These are phyloP conservation scores for Sialis lutaria DNA, from an alignment of 2,888 invertebrate species.

Conservation along the genomic window DNA sequence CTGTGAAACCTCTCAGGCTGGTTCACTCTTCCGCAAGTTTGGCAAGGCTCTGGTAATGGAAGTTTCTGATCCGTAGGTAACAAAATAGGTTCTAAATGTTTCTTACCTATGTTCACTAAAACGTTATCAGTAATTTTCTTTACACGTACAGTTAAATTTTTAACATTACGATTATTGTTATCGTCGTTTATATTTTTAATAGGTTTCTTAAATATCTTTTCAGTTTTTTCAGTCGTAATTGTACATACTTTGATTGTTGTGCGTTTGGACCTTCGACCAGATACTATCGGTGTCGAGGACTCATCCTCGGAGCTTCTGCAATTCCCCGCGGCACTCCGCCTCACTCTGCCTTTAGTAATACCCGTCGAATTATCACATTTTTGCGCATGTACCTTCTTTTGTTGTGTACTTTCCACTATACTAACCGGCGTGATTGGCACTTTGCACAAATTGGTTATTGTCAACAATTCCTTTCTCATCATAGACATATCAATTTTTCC, in stretches of 20 bases:
- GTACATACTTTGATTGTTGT: too few species aligned
- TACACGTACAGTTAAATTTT: not conserved
- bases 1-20: conserved; percentile 48
- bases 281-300: not conserved
- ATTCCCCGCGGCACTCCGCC: not conserved
- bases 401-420: not conserved
- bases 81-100: not conserved
- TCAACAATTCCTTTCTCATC: conserved; percentile 31
- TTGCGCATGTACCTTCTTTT: not conserved
- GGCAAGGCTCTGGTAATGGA: conserved; percentile 34
- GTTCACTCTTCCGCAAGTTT: conserved; percentile 46
- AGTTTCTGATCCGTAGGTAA: not conserved
- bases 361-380: not conserved
- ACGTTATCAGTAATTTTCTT: not conserved
- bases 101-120: not conserved
- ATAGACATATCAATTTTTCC: conserved; percentile 38
- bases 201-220: not conserved
- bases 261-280: not conserved
- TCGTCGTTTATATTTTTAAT: not conserved
- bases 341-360: not conserved
- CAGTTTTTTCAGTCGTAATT: not conserved
- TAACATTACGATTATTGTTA: not conserved
- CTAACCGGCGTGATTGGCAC: not conserved
- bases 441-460: conserved; percentile 21
- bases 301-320: not conserved